Evolutionary conservation across 2,113 vertebrate species (phyloP).

Genomic region (Panthera tigris): DNA sequence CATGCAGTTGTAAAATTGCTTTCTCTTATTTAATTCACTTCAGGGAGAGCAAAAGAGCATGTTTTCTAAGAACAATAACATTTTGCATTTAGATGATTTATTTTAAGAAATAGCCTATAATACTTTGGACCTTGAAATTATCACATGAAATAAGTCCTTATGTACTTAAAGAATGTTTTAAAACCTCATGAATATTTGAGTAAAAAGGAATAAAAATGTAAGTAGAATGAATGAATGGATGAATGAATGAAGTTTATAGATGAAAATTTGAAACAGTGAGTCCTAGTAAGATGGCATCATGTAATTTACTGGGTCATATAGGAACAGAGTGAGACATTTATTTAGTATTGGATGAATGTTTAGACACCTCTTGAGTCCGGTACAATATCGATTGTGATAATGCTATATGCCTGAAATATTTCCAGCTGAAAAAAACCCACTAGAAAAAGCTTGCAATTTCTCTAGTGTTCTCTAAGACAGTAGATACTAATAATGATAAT

Average conservation of each 20-base stretch:
- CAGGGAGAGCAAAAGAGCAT: background rate
- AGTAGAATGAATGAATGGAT: background rate
- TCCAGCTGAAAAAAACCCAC: background rate
- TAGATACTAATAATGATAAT: background rate
- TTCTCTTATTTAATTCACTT: background rate
- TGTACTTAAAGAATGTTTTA: background rate
- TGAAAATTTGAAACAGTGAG: background rate
- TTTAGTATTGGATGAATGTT: background rate
- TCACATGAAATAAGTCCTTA: background rate
- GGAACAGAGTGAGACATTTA: background rate
- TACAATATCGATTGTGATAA: background rate
- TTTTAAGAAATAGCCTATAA: background rate
- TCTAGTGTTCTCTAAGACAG: background rate
- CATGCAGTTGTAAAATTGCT: background rate
- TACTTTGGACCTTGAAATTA: background rate
- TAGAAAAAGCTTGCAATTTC: background rate
- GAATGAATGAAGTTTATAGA: background rate
- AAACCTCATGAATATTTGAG: background rate
- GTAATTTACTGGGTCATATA: background rate
- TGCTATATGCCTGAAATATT: background rate
- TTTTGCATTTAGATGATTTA: conserved; percentile 8
- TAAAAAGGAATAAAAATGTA: background rate
- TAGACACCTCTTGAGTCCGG: background rate
- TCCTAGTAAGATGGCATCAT: background rate
- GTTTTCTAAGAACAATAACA: background rate